Evolutionary conservation across 2,113 vertebrate genomes (phyloP).

Genomic region (Nothoprocta perdicaria): DNA sequence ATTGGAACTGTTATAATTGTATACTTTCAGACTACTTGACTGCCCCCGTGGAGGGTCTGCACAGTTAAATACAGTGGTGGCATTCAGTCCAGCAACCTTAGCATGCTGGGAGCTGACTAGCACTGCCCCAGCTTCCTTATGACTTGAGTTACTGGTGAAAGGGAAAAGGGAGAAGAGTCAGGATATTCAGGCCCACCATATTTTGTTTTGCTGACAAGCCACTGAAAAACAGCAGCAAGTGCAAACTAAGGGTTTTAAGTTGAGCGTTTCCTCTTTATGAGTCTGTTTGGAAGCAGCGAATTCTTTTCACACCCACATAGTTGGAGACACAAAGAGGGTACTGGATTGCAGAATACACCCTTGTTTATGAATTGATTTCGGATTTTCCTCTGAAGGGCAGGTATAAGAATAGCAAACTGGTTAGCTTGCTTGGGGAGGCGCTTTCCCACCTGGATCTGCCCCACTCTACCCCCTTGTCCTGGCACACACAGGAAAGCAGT

Average conservation of each 20-base stretch:
- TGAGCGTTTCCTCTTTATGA: constrained; percentile 19
- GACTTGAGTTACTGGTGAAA: background rate
- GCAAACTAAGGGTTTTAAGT: constrained; percentile 45
- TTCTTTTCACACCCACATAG: constrained; percentile 16
- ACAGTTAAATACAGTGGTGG: background rate
- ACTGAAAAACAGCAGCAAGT: background rate
- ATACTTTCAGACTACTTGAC: background rate
- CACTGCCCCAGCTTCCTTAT: background rate
- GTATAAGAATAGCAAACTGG: background rate
- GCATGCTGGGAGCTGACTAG: background rate
- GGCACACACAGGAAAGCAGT: background rate
- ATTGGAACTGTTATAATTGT: background rate
- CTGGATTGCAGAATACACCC: background rate
- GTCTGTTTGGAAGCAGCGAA: constrained; percentile 62
- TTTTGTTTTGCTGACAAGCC: background rate
- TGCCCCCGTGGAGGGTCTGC: background rate
- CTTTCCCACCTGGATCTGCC: background rate
- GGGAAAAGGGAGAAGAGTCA: background rate
- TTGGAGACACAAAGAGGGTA: constrained; percentile 12
- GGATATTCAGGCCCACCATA: background rate
- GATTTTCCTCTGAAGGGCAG: background rate
- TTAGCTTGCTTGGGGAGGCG: background rate
- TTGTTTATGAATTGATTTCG: background rate
- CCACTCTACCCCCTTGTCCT: background rate
- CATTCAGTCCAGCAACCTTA: background rate